Evolutionary conservation across 2,888 invertebrate species (phyloP).

Genomic region (Microctonus hyperodae): DNA sequence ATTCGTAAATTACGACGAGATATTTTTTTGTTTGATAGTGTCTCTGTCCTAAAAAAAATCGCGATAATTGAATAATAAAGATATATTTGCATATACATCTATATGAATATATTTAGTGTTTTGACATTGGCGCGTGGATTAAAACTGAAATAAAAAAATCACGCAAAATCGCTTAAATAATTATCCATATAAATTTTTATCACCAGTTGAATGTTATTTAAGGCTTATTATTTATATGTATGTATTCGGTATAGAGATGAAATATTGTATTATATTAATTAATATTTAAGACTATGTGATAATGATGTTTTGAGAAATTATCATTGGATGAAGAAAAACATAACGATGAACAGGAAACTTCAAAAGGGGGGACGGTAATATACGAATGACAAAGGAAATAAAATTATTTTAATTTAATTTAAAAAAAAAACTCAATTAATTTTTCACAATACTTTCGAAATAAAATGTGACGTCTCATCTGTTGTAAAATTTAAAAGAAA

Average conservation of each 20-base stretch:
- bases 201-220: slow-evolving; percentile 1
- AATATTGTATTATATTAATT: slow-evolving; percentile 39
- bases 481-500: background rate
- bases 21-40: slow-evolving; percentile 28
- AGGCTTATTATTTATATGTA: slow-evolving; percentile 27
- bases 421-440: no score
- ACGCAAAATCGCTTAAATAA: slow-evolving; percentile 27
- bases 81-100: background rate
- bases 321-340: slow-evolving; percentile 19
- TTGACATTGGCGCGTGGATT: slow-evolving; percentile 9
- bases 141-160: slow-evolving; percentile 20
- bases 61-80: slow-evolving; percentile 26
- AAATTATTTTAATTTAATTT: no score
- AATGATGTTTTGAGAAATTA: slow-evolving; percentile 8
- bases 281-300: slow-evolving; percentile 31
- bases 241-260: slow-evolving; percentile 39
- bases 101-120: background rate
- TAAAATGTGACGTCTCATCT: background rate
- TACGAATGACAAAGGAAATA: background rate
- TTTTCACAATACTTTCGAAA: no score
- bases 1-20: slow-evolving; percentile 42
- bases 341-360: background rate
- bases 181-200: slow-evolving; percentile 29
- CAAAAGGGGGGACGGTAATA: background rate
- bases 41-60: slow-evolving; percentile 22